Evolutionary conservation across 2,113 vertebrate genomes (phyloP).

Genomic region (Corythaeola cristata): DNA sequence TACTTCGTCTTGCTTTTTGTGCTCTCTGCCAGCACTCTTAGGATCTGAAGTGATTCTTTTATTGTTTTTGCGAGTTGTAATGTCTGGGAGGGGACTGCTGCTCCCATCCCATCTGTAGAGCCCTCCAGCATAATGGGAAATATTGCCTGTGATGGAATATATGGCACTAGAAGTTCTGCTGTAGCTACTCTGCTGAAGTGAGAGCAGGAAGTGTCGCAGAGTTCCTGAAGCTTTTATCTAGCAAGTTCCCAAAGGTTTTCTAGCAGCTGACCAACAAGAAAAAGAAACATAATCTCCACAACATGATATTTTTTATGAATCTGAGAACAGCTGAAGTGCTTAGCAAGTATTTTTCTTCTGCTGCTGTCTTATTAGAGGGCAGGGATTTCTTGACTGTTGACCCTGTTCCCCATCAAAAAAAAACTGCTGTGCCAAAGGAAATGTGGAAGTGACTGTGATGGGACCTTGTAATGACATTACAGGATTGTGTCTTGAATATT

Average conservation of each 20-base stretch:
- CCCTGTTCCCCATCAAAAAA: conserved; percentile 55
- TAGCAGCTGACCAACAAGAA: conserved; percentile 5
- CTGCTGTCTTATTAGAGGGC: conserved; percentile 62
- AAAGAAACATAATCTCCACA: conserved; percentile 19
- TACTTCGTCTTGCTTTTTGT: neutral
- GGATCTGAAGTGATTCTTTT: neutral
- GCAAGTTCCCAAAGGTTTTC: neutral
- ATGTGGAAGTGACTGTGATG: conserved; percentile 57
- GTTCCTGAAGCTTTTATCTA: neutral
- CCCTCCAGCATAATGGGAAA: neutral
- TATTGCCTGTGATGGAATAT: neutral
- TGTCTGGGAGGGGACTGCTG: neutral
- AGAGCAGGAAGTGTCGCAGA: neutral
- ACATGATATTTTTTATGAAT: conserved; percentile 34
- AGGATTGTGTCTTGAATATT: conserved; percentile 39
- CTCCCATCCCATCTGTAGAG: neutral
- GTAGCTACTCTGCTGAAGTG: neutral
- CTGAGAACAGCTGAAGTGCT: conserved; percentile 54
- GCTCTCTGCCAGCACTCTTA: neutral
- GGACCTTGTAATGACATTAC: conserved; percentile 67
- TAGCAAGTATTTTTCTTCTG: conserved; percentile 60
- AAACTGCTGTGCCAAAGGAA: conserved; percentile 62
- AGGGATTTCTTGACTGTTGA: conserved; percentile 57
- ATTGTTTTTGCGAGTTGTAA: neutral
- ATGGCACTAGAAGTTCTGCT: neutral